Evolutionary conservation across 2,113 vertebrate genomes (phyloP), one percentile per base, ranked within the genome.

Genomic region (Rhagologus leucostigma): DNA sequence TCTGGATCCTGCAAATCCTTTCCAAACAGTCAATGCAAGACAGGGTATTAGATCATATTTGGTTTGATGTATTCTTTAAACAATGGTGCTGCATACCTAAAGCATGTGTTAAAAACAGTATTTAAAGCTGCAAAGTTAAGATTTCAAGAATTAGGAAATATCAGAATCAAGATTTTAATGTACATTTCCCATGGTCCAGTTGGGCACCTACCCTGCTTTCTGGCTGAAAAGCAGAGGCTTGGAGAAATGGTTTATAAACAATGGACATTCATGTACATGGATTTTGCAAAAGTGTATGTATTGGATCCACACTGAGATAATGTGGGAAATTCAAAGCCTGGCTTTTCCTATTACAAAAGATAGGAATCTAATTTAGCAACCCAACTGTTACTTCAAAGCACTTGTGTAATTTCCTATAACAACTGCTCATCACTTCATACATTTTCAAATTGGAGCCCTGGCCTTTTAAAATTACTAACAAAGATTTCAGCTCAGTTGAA

Each of bases 361-460:
- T 37, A 87, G 85, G 16, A 81, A 81, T 59, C 37, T 83, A 73
- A 88, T 93, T 83, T 90, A 92, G 82, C 79, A 96, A 94, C 12
- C 3, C 37, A 90, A 41, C 44, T 27, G 42, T 79, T 85, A 71
- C 70, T 93, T 87, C 60, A 91, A 83, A 33, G 37, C 4, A 29
- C 21, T 87, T 93, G 53, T 53, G 59, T 56, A 94, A 92, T 84
- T 87, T 94, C 87, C 84, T 85, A 49, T 42, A 76, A 57, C 17
- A 85, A 85, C 55, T 57, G 32, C 35, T 94, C 68, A 39, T 85
- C 62, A 63, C 15, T 87, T 82, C 87, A 63, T 67, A 67, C 3
- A 24, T 74, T 74, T 68, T 56, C 41, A 69, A 73, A 80, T 29
- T 63, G 32, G 26, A 90, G 57, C 80, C 76, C 49, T 79, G n/a